Base-by-base conservation (phyloP, 1,140 invertebrate species). In the Drosophila virilis region DNA sequence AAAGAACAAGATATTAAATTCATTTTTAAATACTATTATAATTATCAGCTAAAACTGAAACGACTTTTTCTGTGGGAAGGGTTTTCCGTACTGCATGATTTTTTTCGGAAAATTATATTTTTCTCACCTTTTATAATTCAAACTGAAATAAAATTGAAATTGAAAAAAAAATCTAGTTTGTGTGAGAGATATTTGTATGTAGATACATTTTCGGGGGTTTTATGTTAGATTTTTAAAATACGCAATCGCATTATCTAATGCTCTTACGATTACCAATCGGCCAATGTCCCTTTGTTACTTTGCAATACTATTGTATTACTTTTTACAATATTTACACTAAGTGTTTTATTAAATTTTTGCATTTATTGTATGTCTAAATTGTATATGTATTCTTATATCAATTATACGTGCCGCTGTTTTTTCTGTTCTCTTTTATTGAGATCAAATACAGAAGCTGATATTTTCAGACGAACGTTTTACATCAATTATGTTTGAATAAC, bases 261-360 rank as follows among this genome's bases (percentile, higher is more conserved):
- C 57, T 57, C 28, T 9, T 38, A 37, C 28, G 15, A 58, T 42
- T 55, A 51, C 50, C 28, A 42, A 42, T 50, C 33, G 42, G 15
- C 22, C 43, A 22, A 40, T 38, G 45, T 62, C 45, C 40, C 13
- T 40, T 55, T 71, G 45, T 13, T 71, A 60, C 61, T 42, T 62
- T 75, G 77, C 66, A 82, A 85, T 86, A 82, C 55, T 86, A 67
- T 66, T 82, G 73, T 77, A 74, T 69, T 62, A 64, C 68, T 80
- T 83, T 88, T 88, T 88, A 88, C 83, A 88, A 88, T 88, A 88
- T 88, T 88, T 88, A 88, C 83, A 88, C 83, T 88, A 88, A 88
- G 84, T 89, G 80, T 83, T 74, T 58, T 69, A 46, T 65, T 72
- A 64, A 74, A 54, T 65, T n/a, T n/a, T 67, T 57, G 55, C 33